Percentiles rank a stretch among this genome's conserved stretches.
Evolutionary conservation across 2,113 vertebrate genomes (phyloP).

Genomic region (Antechinus stuartii): DNA sequence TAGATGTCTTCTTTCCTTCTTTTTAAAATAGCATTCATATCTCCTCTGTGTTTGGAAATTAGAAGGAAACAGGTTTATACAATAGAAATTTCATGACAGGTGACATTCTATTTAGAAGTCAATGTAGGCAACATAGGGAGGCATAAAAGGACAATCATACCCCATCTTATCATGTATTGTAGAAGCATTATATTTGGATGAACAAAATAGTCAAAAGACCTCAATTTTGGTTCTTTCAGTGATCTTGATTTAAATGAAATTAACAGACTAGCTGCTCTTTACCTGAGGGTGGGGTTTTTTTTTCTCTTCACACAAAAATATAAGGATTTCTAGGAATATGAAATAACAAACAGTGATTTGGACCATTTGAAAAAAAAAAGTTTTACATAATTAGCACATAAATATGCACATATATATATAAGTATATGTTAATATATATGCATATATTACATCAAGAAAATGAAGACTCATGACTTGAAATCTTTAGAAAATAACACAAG

Average conservation of each 20-base stretch:
- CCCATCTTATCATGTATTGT: neutral
- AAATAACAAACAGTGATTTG: neutral
- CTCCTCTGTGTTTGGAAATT: neutral
- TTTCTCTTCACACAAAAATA: neutral
- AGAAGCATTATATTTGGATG: rapidly evolving
- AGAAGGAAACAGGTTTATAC: neutral
- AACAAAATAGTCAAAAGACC: neutral
- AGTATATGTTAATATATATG: neutral
- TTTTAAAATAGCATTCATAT: slow-evolving; percentile 10
- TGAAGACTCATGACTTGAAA: neutral
- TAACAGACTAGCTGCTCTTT: neutral
- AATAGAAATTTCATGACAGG: neutral
- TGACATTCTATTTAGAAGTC: neutral
- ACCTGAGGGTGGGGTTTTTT: neutral
- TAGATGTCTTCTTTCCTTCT: neutral
- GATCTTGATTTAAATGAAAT: neutral
- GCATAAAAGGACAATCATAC: neutral
- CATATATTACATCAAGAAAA: neutral
- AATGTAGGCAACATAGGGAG: neutral
- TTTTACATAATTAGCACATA: neutral
- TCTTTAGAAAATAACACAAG: neutral
- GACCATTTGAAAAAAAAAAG: neutral
- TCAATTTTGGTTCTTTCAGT: neutral
- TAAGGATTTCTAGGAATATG: slow-evolving; percentile 12
- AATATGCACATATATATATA: neutral